Conservation (phyloP, 2,113 vertebrate species). For the Aphyosemion australe region DNA sequence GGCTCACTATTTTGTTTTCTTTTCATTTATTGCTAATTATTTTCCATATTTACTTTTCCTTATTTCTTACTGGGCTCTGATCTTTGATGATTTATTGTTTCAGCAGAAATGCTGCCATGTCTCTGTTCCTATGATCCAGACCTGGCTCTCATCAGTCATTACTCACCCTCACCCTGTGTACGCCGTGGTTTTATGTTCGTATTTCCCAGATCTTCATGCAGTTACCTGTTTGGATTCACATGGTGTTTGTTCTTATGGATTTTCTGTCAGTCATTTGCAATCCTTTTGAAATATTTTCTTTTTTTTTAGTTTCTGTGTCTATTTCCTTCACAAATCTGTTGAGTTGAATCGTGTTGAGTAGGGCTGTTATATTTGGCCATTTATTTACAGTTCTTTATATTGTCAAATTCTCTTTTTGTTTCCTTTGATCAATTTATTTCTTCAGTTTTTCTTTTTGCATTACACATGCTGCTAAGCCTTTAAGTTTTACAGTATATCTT, state of each 20-base stretch:
- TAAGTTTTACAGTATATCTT: too few species aligned
- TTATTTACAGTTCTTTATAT: too few species aligned
- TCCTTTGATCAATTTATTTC: too few species aligned
- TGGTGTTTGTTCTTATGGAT: neutral
- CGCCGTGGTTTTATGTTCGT: neutral
- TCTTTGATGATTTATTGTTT: slow-evolving; percentile 17
- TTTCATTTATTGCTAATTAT: slow-evolving; percentile 5
- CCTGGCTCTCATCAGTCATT: neutral
- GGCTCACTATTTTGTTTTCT: too few species aligned
- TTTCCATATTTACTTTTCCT: slow-evolving; percentile 13
- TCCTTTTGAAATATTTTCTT: too few species aligned
- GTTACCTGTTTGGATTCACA: neutral
- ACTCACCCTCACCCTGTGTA: neutral
- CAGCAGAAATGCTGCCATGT: slow-evolving; percentile 15
- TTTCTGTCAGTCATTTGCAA: neutral
- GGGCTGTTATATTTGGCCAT: too few species aligned
- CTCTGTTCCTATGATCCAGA: neutral
- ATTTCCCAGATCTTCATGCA: neutral
- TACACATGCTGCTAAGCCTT: too few species aligned
- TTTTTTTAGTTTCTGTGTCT: neutral
- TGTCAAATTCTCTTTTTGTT: too few species aligned
- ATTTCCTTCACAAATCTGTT: neutral
- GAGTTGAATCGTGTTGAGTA: too few species aligned
- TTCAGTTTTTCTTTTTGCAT: too few species aligned
- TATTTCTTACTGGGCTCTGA: neutral